Evolutionary conservation across 2,113 vertebrate genomes (phyloP).

Genomic region (Polypterus senegalus): DNA sequence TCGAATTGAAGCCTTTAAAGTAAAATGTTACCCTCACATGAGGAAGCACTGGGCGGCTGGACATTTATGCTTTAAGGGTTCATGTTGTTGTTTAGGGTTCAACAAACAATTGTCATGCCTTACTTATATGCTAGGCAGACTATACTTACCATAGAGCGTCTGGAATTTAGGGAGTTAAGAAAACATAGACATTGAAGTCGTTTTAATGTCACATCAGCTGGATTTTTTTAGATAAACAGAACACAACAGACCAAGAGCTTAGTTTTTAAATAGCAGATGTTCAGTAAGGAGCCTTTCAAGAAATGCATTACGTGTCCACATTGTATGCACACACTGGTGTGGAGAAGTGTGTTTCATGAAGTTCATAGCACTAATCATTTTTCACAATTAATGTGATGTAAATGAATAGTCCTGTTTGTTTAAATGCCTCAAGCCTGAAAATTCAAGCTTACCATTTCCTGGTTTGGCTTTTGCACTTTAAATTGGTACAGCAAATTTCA

Average conservation of each 20-base stretch:
- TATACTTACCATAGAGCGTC: constrained; percentile 33
- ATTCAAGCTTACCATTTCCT: constrained; percentile 19
- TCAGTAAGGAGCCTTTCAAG: constrained; percentile 51
- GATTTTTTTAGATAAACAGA: constrained; percentile 62
- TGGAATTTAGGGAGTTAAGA: constrained; percentile 42
- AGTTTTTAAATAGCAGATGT: too few species aligned
- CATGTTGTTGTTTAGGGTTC: too few species aligned
- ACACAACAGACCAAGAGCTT: constrained; percentile 42
- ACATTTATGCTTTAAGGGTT: too few species aligned
- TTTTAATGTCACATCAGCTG: constrained; percentile 59
- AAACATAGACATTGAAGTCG: constrained; percentile 53
- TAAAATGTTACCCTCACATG: too few species aligned
- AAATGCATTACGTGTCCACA: constrained; percentile 49
- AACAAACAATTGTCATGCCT: background rate
- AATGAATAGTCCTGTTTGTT: constrained; percentile 52
- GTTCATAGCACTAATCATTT: constrained; percentile 20
- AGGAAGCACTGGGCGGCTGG: too few species aligned
- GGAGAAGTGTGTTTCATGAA: constrained; percentile 48
- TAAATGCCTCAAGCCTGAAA: constrained; percentile 47
- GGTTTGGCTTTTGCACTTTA: too few species aligned
- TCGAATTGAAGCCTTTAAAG: too few species aligned
- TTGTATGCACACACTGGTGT: constrained; percentile 48
- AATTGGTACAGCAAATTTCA: constrained; percentile 3
- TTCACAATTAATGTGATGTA: constrained; percentile 49
- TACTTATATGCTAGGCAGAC: constrained; percentile 37